phyloP scores from a whole-genome alignment of 2,888 invertebrate species.

The Hemicrepidius hirtus region DNA sequence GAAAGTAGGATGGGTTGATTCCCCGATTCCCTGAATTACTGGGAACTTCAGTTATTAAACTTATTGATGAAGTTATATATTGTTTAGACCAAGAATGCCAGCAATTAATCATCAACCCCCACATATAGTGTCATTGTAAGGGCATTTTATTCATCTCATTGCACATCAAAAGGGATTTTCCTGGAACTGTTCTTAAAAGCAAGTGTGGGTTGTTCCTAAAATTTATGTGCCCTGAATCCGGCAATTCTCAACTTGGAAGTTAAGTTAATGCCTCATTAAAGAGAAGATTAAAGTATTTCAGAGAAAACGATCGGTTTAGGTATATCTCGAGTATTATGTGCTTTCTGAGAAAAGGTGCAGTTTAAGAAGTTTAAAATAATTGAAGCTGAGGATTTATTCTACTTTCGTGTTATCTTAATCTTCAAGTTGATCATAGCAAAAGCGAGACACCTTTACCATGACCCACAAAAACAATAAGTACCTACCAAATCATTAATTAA shows the following conservation, averaged over 20 bases:
- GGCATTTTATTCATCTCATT: background rate
- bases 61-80: slow-evolving; percentile 7
- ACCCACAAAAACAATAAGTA: no score
- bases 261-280: background rate
- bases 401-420: no score
- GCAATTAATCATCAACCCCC: slow-evolving; percentile 10
- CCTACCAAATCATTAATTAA: no score
- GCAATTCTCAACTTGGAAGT: no score
- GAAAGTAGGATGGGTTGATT: no score
- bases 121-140: background rate
- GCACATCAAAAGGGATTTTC: background rate
- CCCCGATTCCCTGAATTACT: background rate
- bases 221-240: background rate
- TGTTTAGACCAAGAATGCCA: background rate
- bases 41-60: background rate
- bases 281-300: background rate
- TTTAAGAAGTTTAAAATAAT: no score
- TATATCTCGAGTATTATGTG: background rate
- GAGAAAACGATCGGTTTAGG: slow-evolving; percentile 3
- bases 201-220: background rate
- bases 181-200: background rate
- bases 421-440: no score
- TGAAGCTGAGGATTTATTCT: no score
- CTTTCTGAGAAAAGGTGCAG: no score
- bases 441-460: no score